phyloP scores from a whole-genome alignment of 2,888 invertebrate species.

The Drosophila borborema region DNA sequence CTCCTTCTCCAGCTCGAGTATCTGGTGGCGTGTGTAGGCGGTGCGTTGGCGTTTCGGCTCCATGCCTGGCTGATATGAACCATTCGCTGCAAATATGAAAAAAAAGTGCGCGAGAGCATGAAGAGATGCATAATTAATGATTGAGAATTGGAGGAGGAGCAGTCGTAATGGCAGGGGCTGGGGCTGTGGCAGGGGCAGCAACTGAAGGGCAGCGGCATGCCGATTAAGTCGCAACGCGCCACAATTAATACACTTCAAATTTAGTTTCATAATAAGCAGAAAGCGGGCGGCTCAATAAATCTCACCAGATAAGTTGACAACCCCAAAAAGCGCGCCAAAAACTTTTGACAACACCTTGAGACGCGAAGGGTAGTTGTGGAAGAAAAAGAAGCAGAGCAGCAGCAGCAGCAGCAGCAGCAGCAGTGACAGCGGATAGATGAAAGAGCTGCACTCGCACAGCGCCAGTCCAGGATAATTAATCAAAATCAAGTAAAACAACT shows the following conservation, averaged over 20 bases:
- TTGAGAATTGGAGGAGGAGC: slow-evolving; percentile 29
- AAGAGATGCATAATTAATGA: slow-evolving; percentile 64
- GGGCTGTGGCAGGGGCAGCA: background rate
- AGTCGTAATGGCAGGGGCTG: slow-evolving; percentile 2
- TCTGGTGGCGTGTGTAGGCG: slow-evolving; percentile 99
- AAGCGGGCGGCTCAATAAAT: slow-evolving; percentile 66
- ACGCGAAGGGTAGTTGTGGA: slow-evolving; percentile 36
- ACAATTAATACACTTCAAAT: slow-evolving; percentile 80
- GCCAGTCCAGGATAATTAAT: slow-evolving; percentile 73
- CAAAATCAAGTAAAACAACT: slow-evolving; percentile 83
- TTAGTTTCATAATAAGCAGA: slow-evolving; percentile 60
- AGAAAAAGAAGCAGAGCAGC: slow-evolving; percentile 5
- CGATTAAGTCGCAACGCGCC: slow-evolving; percentile 62
- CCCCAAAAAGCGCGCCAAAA: slow-evolving; percentile 63
- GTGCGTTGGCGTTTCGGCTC: slow-evolving; percentile 98
- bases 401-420: slow-evolving; percentile 9
- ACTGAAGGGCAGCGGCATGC: slow-evolving; percentile 15
- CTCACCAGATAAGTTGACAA: slow-evolving; percentile 76
- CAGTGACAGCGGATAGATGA: slow-evolving; percentile 61
- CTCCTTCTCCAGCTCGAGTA: slow-evolving; percentile 98
- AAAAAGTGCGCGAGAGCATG: slow-evolving; percentile 28
- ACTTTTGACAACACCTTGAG: slow-evolving; percentile 63
- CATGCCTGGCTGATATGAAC: slow-evolving; percentile 95
- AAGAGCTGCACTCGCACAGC: slow-evolving; percentile 62
- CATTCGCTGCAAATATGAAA: slow-evolving; percentile 90